Base-by-base conservation (phyloP, 1,140 invertebrate genomes). In the Brevipalpus yothersi region DNA sequence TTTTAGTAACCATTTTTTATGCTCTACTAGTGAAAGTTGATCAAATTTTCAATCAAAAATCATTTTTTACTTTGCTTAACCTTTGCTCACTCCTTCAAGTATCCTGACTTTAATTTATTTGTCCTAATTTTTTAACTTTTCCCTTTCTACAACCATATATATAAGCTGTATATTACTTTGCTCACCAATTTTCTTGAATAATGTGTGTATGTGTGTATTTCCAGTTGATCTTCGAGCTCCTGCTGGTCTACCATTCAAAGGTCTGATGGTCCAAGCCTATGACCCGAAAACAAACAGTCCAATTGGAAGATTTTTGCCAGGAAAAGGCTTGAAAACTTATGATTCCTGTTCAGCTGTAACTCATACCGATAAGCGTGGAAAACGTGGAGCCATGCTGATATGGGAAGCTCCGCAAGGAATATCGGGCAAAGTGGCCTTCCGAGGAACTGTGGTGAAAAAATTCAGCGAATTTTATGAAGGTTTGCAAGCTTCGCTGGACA, bases 281-380 rank as follows among this genome's bases (percentile, higher is more conserved):
- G 61, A 64, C 41, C 61, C 61, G 17, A 31, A 58, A 40, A 62
- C 49, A 9, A 23, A 47, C 15, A 72, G 78, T 61, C 59, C 63
- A 80, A 73, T 84, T 42, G 83, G 83, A 11, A 72, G 75, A 12
- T 85, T 80, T 77, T 72, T 78, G 41, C 72, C 78, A 61, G 79
- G 79, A 1, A 75, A 78, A 0, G 83, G 84, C 65, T 81, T 81
- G 0, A 83, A 81, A 60, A 73, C 77, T 3, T 79, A 83, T 64
- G 75, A 80, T 1, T 82, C 84, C 69, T 85, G 83, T 68, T 77
- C 81, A n/a, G 76, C 82, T 21, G 77, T 84, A 60, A 84, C 83
- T 12, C 83, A 86, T 66, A 78, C 78, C 5, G 82, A 85, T 69
- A 31, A 21, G 11, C 53, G 53, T 11, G 53, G 81, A 62, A 86